A percentile compares a stretch with the other conserved stretches of the same genome.
Evolutionary conservation across 2,888 invertebrate species (phyloP).

Genomic region (Lapara coniferarum): DNA sequence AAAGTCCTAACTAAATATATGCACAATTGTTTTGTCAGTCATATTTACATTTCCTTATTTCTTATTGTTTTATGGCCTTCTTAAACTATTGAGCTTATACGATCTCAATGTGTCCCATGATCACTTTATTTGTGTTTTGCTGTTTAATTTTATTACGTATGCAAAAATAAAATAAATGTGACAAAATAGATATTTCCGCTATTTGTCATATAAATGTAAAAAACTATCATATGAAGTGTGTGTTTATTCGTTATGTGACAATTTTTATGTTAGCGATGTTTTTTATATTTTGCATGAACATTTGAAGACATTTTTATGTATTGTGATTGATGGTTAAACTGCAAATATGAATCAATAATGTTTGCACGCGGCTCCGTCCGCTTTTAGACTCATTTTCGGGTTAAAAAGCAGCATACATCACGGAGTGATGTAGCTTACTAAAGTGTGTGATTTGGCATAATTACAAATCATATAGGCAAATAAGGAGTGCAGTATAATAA

Average conservation of each 20-base stretch:
- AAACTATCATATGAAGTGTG: not conserved
- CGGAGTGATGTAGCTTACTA: too few species aligned
- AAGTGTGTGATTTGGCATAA: too few species aligned
- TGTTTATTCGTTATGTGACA: slow-evolving; percentile 1
- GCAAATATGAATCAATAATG: too few species aligned
- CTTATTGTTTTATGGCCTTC: not conserved
- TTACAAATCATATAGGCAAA: too few species aligned
- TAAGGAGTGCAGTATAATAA: too few species aligned
- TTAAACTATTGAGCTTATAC: slow-evolving; percentile 12
- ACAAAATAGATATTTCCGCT: slow-evolving; percentile 3
- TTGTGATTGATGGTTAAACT: too few species aligned
- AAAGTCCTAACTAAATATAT: not conserved
- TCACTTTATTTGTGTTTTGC: not conserved
- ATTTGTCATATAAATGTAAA: not conserved
- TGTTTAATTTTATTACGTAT: not conserved
- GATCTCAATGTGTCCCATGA: not conserved
- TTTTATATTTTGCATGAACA: not conserved
- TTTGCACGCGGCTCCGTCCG: too few species aligned
- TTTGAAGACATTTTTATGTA: not conserved
- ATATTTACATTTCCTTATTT: slow-evolving; percentile 2
- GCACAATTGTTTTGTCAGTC: not conserved
- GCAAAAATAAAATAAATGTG: slow-evolving; percentile 4
- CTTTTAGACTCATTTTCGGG: too few species aligned
- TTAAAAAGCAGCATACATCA: too few species aligned
- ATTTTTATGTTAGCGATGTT: not conserved